Evolutionary conservation across 2,113 vertebrate genomes (phyloP).

Genomic region (Bufo bufo): DNA sequence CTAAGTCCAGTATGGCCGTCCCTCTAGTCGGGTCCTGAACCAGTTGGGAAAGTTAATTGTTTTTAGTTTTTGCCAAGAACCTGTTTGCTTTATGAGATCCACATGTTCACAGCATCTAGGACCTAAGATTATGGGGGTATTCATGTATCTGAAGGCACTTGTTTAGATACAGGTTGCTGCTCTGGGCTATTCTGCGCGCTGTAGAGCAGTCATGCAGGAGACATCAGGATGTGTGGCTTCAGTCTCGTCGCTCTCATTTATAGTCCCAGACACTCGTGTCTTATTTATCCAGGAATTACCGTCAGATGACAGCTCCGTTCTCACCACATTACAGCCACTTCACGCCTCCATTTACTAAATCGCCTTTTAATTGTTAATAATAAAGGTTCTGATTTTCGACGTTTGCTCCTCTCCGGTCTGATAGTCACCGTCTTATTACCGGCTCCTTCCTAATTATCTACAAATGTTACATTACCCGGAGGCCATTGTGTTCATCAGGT

Average conservation of each 20-base stretch:
- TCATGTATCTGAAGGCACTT: too few relatives aligned
- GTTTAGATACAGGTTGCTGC: too few relatives aligned
- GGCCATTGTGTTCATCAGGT: background rate
- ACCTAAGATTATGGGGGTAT: too few relatives aligned
- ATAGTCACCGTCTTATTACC: background rate
- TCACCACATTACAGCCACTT: background rate
- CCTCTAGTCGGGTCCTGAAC: too few relatives aligned
- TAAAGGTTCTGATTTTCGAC: background rate
- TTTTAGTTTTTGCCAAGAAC: too few relatives aligned
- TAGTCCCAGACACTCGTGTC: background rate
- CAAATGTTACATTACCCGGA: conserved; percentile 9
- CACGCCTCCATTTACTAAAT: background rate
- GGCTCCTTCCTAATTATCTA: background rate
- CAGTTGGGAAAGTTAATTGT: too few relatives aligned
- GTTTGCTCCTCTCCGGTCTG: background rate
- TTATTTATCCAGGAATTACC: background rate
- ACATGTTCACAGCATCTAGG: too few relatives aligned
- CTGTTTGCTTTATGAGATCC: too few relatives aligned
- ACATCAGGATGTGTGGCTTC: background rate
- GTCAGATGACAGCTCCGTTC: background rate
- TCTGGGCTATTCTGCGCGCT: background rate
- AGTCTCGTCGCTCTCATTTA: background rate
- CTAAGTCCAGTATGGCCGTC: too few relatives aligned
- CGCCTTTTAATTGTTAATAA: conserved; percentile 15
- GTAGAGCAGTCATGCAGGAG: background rate